phyloP scores from a whole-genome alignment of 2,888 invertebrate genomes.

The Oscheius sp. region DNA sequence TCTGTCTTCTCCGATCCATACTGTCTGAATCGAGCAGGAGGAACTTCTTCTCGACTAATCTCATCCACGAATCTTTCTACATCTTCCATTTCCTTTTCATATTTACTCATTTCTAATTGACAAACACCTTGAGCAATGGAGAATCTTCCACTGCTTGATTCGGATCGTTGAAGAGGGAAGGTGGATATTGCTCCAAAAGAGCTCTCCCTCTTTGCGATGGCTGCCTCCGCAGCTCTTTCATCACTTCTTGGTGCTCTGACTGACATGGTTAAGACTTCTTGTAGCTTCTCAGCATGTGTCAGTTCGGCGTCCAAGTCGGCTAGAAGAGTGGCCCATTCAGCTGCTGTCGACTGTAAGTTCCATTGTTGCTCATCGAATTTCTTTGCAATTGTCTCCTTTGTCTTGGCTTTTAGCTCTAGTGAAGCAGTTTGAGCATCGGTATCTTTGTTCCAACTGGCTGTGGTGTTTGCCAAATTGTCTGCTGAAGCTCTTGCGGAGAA shows the following conservation, averaged over 20 bases:
- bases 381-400: conserved; percentile 43
- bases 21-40: conserved; percentile 37
- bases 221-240: not conserved
- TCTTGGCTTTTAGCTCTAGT: conserved; percentile 40
- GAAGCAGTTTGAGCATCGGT: conserved; percentile 32
- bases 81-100: conserved; percentile 44
- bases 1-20: conserved; percentile 39
- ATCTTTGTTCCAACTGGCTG: conserved; percentile 28
- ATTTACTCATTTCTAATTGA: conserved; percentile 34
- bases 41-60: conserved; percentile 42
- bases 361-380: conserved; percentile 50
- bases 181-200: not conserved
- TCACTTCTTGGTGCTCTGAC: conserved; percentile 35
- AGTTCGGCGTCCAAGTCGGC: conserved; percentile 58
- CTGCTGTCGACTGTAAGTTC: conserved; percentile 47
- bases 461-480: conserved; percentile 30
- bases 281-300: conserved; percentile 44
- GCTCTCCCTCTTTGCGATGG: not conserved
- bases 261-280: conserved; percentile 45
- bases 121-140: conserved; percentile 32
- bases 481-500: conserved; percentile 23
- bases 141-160: conserved; percentile 24
- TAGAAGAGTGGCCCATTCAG: conserved; percentile 57
- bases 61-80: conserved; percentile 51
- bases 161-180: not conserved